Conservation (phyloP, 2,888 invertebrate species). For the Drosophila engyochracea region DNA sequence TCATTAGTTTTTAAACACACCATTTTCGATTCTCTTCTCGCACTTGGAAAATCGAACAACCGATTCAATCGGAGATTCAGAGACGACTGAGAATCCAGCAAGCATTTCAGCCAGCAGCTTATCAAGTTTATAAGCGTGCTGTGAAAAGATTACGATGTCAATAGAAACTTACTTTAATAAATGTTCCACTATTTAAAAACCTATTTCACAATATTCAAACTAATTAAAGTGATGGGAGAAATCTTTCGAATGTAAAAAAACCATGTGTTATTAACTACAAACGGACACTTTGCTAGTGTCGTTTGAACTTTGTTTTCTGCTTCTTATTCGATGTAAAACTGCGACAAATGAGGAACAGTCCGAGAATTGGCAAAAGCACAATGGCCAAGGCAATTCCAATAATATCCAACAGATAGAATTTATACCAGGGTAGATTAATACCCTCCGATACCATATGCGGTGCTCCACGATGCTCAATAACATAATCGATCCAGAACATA, state of each 20-base stretch:
- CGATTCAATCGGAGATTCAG: not conserved
- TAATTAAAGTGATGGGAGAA: constrained; percentile 12
- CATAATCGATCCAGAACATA: constrained; percentile 85
- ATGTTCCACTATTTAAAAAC: not conserved
- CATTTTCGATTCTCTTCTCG: constrained; percentile 5
- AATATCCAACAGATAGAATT: constrained; percentile 82
- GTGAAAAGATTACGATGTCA: not conserved
- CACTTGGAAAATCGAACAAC: not conserved
- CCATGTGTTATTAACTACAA: not conserved
- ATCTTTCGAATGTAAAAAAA: constrained; percentile 12
- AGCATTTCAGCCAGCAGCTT: not conserved
- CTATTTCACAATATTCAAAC: not conserved
- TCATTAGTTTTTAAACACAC: not conserved
- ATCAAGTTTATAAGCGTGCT: not conserved
- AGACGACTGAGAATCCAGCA: constrained; percentile 6
- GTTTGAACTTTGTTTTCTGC: constrained; percentile 24
- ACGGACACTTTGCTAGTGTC: constrained; percentile 5
- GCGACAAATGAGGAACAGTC: constrained; percentile 27
- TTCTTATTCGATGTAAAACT: constrained; percentile 16
- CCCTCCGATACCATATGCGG: constrained; percentile 80
- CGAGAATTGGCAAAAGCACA: constrained; percentile 30
- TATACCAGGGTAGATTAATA: constrained; percentile 80
- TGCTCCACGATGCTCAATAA: constrained; percentile 84
- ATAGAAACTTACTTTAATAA: too few relatives aligned
- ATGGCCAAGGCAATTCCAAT: constrained; percentile 43